Percentiles rank a stretch among this genome's conserved stretches.
phyloP scores from a whole-genome alignment of 2,797 vertebrate genomes.

The Odontamblyopus rebecca region DNA sequence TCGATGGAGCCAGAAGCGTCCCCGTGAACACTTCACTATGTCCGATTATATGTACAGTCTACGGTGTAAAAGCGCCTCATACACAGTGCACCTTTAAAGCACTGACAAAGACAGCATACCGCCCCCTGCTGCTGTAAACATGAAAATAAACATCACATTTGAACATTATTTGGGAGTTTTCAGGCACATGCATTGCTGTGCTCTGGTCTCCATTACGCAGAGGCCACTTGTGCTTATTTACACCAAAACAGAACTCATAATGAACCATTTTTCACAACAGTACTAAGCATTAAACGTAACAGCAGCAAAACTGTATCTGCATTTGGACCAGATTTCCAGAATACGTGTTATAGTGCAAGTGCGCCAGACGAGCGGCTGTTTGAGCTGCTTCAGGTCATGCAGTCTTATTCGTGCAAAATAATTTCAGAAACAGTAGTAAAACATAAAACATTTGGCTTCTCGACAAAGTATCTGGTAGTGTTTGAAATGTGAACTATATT shows the following conservation, averaged over 20 bases:
- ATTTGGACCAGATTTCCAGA: neutral
- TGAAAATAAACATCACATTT: neutral
- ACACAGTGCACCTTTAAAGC: constrained; percentile 7
- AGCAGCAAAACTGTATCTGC: neutral
- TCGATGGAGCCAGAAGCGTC: too few relatives aligned
- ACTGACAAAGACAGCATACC: neutral
- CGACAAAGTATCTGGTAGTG: neutral
- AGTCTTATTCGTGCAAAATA: neutral
- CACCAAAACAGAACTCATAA: constrained; percentile 1
- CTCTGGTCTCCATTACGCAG: neutral
- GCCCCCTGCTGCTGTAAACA: neutral
- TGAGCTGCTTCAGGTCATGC: neutral
- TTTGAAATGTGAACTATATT: neutral
- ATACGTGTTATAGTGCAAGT: neutral
- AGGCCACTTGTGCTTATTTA: constrained; percentile 6
- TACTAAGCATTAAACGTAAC: neutral
- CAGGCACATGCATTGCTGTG: constrained; percentile 2
- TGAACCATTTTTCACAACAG: neutral
- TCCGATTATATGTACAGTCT: too few relatives aligned
- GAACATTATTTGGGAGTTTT: neutral
- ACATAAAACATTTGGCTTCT: constrained; percentile 1
- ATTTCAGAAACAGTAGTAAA: neutral
- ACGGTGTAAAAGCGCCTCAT: too few relatives aligned
- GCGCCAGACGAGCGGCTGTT: neutral
- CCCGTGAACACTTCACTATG: too few relatives aligned